Conservation (phyloP, 2,797 vertebrate genomes). For the Xenentodon cancila region DNA sequence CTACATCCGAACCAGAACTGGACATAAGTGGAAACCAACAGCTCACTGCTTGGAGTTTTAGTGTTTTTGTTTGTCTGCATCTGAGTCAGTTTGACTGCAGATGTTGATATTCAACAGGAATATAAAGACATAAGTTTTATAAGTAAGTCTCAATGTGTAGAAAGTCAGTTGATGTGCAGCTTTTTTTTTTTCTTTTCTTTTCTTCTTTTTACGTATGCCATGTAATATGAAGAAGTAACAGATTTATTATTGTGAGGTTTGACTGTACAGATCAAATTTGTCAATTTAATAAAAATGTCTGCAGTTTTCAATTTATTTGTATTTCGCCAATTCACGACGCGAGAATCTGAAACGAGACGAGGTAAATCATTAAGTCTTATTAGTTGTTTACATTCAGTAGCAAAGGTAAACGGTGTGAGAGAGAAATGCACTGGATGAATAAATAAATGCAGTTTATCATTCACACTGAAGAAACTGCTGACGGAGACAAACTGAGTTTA, state of each 20-base stretch:
- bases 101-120: conserved; percentile 26
- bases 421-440: too few relatives aligned
- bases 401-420: too few relatives aligned
- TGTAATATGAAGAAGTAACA: conserved; percentile 87
- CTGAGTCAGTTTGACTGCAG: conserved; percentile 38
- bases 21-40: neutral
- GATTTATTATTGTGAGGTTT: conserved; percentile 86
- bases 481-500: too few relatives aligned
- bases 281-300: conserved; percentile 96
- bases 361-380: too few relatives aligned
- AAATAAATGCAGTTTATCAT: too few relatives aligned
- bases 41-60: neutral
- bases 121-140: conserved; percentile 72
- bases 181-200: conserved; percentile 70
- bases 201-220: conserved; percentile 80
- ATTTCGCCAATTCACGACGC: neutral
- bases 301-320: conserved; percentile 81
- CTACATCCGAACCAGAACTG: neutral
- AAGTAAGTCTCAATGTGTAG: conserved; percentile 77
- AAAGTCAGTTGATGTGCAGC: conserved; percentile 73
- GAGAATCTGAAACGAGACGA: too few relatives aligned
- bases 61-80: conserved; percentile 27
- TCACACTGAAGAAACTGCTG: too few relatives aligned
- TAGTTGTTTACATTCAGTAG: too few relatives aligned
- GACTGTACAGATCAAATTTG: conserved; percentile 93